These are phyloP conservation scores for Noctua janthina DNA, from an alignment of 2,888 invertebrate species.

Conservation along the genomic window DNA sequence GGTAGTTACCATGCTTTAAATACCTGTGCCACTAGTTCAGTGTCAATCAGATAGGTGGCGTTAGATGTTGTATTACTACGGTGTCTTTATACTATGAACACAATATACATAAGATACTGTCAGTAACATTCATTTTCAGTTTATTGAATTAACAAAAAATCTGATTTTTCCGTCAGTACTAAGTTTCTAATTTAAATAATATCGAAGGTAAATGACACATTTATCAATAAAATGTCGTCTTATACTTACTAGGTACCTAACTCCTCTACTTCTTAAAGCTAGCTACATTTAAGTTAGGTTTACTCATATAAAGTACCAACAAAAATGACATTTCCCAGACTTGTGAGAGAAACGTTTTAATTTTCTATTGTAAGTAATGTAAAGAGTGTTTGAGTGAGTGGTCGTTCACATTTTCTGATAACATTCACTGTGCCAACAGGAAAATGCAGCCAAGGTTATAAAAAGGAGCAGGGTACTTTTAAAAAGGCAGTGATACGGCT, in stretches of 20 bases:
- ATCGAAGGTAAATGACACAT: background rate
- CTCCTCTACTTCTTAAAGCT: background rate
- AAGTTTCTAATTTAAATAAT: background rate
- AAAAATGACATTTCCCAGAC: background rate
- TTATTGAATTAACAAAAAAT: background rate
- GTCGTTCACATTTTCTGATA: conserved; percentile 52
- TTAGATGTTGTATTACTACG: background rate
- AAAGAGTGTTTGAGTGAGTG: conserved; percentile 35
- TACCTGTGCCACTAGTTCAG: conserved; percentile 3
- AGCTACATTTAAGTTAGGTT: no score
- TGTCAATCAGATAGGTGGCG: conserved; percentile 26
- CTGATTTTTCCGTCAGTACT: background rate
- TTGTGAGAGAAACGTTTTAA: conserved; percentile 20
- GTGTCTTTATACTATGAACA: background rate
- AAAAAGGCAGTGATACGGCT: conserved; percentile 70
- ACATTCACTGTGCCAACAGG: conserved; percentile 62
- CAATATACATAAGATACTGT: background rate
- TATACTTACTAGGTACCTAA: background rate
- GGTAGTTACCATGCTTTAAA: background rate
- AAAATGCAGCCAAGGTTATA: conserved; percentile 63
- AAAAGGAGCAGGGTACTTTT: conserved; percentile 67
- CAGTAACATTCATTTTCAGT: background rate
- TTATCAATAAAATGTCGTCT: background rate
- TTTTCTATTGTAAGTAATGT: conserved; percentile 36
- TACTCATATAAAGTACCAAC: no score